These are phyloP conservation scores for Sialis fuliginosa DNA, from an alignment of 2,888 invertebrate genomes.

Conservation along the genomic window DNA sequence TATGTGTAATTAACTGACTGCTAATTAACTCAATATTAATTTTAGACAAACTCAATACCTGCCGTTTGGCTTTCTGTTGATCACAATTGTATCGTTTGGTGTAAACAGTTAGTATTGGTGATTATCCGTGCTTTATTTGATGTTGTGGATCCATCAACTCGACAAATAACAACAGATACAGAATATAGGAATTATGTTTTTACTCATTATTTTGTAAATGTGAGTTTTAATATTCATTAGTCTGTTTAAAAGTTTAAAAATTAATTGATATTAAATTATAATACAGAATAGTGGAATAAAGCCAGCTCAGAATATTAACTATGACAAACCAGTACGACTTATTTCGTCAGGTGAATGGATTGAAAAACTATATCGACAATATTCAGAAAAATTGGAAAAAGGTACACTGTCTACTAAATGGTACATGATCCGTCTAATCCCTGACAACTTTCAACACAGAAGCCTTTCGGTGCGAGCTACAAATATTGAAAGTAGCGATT, in stretches of 20 bases:
- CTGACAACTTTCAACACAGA: constrained; percentile 31
- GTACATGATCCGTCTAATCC: constrained; percentile 42
- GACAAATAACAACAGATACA: constrained; percentile 24
- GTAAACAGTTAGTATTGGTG: constrained; percentile 68
- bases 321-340: constrained; percentile 20
- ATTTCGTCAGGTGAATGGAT: constrained; percentile 29
- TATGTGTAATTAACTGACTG: too few species aligned
- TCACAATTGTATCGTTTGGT: constrained; percentile 87
- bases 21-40: too few species aligned
- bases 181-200: constrained; percentile 25
- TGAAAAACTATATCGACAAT: constrained; percentile 26
- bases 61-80: constrained; percentile 76
- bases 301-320: constrained; percentile 15
- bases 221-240: constrained; percentile 12
- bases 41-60: constrained; percentile 57
- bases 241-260: constrained; percentile 10
- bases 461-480: constrained; percentile 46
- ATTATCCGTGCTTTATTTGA: constrained; percentile 69
- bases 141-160: constrained; percentile 40
- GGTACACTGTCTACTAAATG: constrained; percentile 19
- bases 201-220: constrained; percentile 32
- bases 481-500: constrained; percentile 50
- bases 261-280: constrained; percentile 8
- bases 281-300: constrained; percentile 20
- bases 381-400: constrained; percentile 20